Evolutionary conservation across 2,113 vertebrate genomes (phyloP), one percentile per base, ranked within the genome.

Genomic region (Atlantisia rogersi): DNA sequence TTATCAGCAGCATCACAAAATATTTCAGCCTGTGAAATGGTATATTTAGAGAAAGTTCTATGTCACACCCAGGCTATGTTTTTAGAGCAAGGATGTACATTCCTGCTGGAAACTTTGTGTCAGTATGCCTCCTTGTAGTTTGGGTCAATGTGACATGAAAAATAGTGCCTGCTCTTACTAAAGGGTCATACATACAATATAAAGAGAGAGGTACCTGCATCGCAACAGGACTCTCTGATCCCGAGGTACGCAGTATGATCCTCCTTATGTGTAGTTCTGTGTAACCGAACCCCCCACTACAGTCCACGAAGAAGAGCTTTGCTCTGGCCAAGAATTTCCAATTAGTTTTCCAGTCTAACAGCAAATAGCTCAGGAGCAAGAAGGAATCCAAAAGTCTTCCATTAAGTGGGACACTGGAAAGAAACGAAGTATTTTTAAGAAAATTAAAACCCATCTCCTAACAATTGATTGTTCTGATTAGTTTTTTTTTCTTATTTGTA

Each of bases 131-230:
- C 37, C 2, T 18, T 55, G 29, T 8, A 58, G 10, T 60, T 42
- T 52, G 39, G 15, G 50, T 53, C 64, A 24, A 26, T 50, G 60
- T 40, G 64, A 22, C 31, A 65, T 2, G 5, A 76, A 59, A 8
- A 32, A 5, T 21, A 17, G 39, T n/a, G n/a, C n/a, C 59, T 37
- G 2, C 18, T 39, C 15, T 31, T 73, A 14, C 26, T 53, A 9
- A 60, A 29, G 12, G 39, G 48, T 25, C 24, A 11, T 31, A 53
- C 1, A 0, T 56, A 21, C 15, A 40, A 40, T 4, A 3, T 29
- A 10, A 15, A 21, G 11, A 67, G 25, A 52, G 35, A 53, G 19
- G 26, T 26, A n/a, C 13, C 2, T 20, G 13, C 17, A 7, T 31
- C 63, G 14, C 63, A 58, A 10, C 10, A 56, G 17, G 21, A 59